Evolutionary conservation across 2,888 invertebrate species (phyloP).

Genomic region (Pachycephus smyrnensis): DNA sequence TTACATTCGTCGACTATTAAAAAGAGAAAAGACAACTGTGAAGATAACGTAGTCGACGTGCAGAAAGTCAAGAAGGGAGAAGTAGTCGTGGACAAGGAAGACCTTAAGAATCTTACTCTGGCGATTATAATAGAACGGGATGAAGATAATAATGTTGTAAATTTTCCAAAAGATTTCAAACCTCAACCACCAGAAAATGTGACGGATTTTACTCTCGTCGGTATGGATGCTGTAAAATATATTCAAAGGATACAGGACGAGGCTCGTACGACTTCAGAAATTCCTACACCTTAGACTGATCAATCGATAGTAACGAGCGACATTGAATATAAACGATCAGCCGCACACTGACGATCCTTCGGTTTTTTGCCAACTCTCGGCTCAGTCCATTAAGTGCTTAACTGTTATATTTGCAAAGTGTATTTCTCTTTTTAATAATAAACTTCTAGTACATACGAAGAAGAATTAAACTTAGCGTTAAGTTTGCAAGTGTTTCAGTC

Average conservation of each 20-base stretch:
- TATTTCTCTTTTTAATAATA: neutral
- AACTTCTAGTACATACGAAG: neutral
- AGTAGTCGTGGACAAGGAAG: constrained; percentile 40
- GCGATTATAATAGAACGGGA: constrained; percentile 44
- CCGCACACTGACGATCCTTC: no score
- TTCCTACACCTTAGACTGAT: constrained; percentile 15
- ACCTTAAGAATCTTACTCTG: constrained; percentile 42
- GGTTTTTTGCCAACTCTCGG: neutral
- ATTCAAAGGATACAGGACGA: constrained; percentile 43
- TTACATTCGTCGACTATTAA: neutral
- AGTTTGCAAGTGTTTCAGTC: neutral
- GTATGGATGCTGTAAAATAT: constrained; percentile 47
- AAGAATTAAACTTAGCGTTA: neutral
- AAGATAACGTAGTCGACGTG: neutral
- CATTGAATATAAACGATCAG: no score
- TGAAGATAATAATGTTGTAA: constrained; percentile 32
- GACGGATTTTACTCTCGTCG: constrained; percentile 39
- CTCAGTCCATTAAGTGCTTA: neutral
- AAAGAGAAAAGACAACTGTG: constrained; percentile 15
- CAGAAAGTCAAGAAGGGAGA: constrained; percentile 32
- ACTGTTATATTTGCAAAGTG: neutral
- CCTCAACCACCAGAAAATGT: constrained; percentile 39
- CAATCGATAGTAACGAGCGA: neutral
- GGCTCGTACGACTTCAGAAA: constrained; percentile 16
- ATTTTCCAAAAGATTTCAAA: constrained; percentile 45